These are phyloP conservation scores for Capitulum mitella DNA, from an alignment of 2,888 invertebrate genomes.

Conservation along the genomic window DNA sequence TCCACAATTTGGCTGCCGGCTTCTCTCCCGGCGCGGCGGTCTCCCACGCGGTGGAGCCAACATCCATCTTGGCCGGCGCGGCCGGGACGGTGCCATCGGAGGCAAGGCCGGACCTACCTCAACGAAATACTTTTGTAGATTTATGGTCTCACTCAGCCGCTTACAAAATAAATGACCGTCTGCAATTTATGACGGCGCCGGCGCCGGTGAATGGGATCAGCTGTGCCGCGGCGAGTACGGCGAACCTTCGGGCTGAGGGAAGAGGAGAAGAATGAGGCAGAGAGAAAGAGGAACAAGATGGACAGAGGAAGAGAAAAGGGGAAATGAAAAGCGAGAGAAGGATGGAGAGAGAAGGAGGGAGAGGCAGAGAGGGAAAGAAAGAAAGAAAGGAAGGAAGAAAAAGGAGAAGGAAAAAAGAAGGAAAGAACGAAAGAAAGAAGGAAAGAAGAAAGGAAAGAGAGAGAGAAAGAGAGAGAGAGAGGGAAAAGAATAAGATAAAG, in stretches of 20 bases:
- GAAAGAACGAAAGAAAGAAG: too few relatives aligned
- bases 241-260: too few relatives aligned
- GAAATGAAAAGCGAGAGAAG: neutral
- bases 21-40: too few relatives aligned
- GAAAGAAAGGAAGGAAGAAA: too few relatives aligned
- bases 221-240: neutral
- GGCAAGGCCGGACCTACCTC: constrained; percentile 17
- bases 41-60: neutral
- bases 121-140: constrained; percentile 3
- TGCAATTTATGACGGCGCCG: constrained; percentile 8
- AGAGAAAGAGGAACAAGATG: neutral
- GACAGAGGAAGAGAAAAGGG: neutral
- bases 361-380: too few relatives aligned
- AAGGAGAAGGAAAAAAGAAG: too few relatives aligned
- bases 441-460: too few relatives aligned
- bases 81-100: neutral
- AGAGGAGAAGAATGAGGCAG: neutral
- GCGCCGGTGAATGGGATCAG: neutral
- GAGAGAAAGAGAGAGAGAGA: too few relatives aligned
- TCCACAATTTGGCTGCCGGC: too few relatives aligned
- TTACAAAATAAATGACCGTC: constrained; percentile 21
- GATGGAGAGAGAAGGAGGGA: too few relatives aligned
- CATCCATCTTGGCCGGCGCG: neutral
- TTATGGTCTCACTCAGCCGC: constrained; percentile 2
- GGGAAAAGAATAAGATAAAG: too few relatives aligned